These are phyloP conservation scores for Stratiomys singularior DNA, from an alignment of 2,888 invertebrate genomes.

Conservation along the genomic window DNA sequence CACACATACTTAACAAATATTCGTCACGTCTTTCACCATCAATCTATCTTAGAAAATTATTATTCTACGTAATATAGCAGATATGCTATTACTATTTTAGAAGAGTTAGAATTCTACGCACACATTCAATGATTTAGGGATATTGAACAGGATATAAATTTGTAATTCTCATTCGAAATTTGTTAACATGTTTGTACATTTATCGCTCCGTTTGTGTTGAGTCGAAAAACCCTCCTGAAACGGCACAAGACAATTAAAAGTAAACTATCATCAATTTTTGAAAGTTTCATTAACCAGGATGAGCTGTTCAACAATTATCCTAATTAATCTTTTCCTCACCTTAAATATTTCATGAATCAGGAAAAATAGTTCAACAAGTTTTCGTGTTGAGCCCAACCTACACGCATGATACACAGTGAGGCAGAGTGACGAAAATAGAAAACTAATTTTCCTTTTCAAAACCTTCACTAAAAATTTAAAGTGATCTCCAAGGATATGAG, in stretches of 20 bases:
- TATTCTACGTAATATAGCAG: no score
- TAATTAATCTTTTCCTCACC: not conserved
- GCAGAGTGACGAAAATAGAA: not conserved
- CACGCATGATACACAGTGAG: not conserved
- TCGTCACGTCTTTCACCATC: no score
- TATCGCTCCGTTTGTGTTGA: no score
- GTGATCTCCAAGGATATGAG: not conserved
- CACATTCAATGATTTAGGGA: no score
- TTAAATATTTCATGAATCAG: not conserved
- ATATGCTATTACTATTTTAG: no score
- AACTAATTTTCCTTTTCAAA: slow-evolving; percentile 5
- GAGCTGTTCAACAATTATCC: not conserved
- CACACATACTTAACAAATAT: no score
- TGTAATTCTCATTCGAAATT: no score
- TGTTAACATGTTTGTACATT: no score
- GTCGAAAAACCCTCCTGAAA: no score
- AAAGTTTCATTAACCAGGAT: not conserved
- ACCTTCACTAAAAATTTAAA: not conserved
- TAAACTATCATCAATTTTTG: not conserved
- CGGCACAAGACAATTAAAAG: not conserved
- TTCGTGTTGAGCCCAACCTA: not conserved
- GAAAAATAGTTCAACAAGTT: not conserved
- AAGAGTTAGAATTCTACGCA: no score
- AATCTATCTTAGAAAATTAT: no score
- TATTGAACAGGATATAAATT: no score